Percentiles rank a stretch among this genome's conserved stretches.
These are phyloP conservation scores for Gryon sp. DNA, from an alignment of 1,140 invertebrate species.

Conservation along the genomic window DNA sequence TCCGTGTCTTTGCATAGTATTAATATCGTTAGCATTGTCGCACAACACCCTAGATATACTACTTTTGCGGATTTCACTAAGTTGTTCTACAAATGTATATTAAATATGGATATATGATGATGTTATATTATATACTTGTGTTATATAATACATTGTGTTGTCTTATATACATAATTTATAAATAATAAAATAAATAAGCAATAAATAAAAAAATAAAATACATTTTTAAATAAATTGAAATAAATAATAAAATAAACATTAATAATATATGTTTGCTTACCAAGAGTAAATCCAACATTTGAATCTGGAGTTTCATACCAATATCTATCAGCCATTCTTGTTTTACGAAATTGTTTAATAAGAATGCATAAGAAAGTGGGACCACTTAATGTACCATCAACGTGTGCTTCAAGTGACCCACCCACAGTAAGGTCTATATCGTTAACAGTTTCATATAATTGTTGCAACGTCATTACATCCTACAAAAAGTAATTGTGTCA, in stretches of 20 bases:
- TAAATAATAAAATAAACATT: not conserved
- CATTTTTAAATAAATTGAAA: not conserved
- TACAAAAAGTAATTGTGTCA: slow-evolving; percentile 70
- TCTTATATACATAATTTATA: too few relatives aligned
- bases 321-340: slow-evolving; percentile 89
- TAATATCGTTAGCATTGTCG: slow-evolving; percentile 89
- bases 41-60: slow-evolving; percentile 92
- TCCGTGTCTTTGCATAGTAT: slow-evolving; percentile 85
- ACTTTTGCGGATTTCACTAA: slow-evolving; percentile 90
- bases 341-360: slow-evolving; percentile 91
- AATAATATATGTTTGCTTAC: slow-evolving; percentile 78
- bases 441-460: slow-evolving; percentile 85
- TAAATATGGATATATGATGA: slow-evolving; percentile 27
- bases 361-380: slow-evolving; percentile 96
- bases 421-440: slow-evolving; percentile 95
- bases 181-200: too few relatives aligned
- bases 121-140: too few relatives aligned
- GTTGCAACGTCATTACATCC: slow-evolving; percentile 83
- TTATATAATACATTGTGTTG: too few relatives aligned
- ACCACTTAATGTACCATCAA: slow-evolving; percentile 89
- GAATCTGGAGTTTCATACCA: slow-evolving; percentile 89
- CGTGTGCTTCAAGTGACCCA: slow-evolving; percentile 88
- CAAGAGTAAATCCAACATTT: slow-evolving; percentile 85
- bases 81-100: slow-evolving; percentile 85
- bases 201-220: not conserved